Percentiles rank a stretch among this genome's conserved stretches.
Evolutionary conservation across 64 coral and sea anemone genomes (phyloP).

Genomic region (Stichodactyla helianthus): DNA sequence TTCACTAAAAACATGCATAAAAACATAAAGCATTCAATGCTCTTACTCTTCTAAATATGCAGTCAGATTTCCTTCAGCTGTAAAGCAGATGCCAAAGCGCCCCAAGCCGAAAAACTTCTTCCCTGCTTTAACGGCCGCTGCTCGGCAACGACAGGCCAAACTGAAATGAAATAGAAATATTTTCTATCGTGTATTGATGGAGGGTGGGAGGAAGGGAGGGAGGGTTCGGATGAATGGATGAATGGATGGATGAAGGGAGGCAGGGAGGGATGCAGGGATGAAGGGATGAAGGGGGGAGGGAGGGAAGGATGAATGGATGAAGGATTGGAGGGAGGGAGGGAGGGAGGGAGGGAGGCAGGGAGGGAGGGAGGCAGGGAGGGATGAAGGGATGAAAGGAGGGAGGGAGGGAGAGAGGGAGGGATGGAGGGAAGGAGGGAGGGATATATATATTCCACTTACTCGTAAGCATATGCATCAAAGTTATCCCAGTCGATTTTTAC

Average conservation of each 20-base stretch:
- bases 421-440: background rate
- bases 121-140: background rate
- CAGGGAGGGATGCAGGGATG: background rate
- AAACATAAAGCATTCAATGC: too few species aligned
- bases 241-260: background rate
- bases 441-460: background rate
- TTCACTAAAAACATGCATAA: too few species aligned
- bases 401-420: background rate
- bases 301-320: background rate
- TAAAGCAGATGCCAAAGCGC: constrained; percentile 26
- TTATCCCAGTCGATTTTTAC: constrained; percentile 7
- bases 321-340: background rate
- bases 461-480: background rate
- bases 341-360: background rate
- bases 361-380: background rate
- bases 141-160: constrained; percentile 30
- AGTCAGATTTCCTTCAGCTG: background rate
- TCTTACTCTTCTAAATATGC: background rate
- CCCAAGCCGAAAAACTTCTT: constrained; percentile 12
- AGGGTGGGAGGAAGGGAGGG: too few species aligned
- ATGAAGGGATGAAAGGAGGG: background rate
- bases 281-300: background rate
- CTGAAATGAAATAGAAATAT: constrained; percentile 2
- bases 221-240: background rate
- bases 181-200: too few species aligned